Conservation (phyloP, 1,140 invertebrate species). For the Danaus plexippus region DNA sequence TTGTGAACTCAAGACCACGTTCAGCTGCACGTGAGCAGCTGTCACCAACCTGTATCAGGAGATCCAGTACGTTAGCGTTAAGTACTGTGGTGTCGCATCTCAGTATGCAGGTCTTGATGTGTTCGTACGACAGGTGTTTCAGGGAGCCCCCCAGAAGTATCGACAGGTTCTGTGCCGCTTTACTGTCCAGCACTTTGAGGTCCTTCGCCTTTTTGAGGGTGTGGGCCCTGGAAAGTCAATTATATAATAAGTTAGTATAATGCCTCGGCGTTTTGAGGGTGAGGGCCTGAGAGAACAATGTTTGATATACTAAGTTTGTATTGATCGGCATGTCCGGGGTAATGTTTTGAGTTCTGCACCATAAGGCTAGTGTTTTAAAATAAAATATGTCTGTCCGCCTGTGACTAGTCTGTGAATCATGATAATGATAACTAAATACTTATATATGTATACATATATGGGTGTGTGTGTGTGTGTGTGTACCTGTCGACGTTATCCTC, state of each 20-base stretch:
- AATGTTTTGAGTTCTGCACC: no score
- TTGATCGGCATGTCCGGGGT: no score
- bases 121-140: constrained; percentile 90
- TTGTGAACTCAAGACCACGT: no score
- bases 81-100: constrained; percentile 89
- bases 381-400: no score
- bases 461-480: constrained; percentile 3
- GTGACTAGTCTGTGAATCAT: no score
- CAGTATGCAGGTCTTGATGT: constrained; percentile 88
- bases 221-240: constrained; percentile 66
- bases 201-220: constrained; percentile 91
- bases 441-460: no score
- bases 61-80: constrained; percentile 85
- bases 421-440: no score
- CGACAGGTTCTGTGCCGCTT: constrained; percentile 95
- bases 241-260: constrained; percentile 4
- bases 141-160: constrained; percentile 91
- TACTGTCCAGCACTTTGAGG: constrained; percentile 91
- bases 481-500: constrained; percentile 82
- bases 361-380: no score
- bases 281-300: no score
- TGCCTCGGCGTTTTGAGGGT: no score
- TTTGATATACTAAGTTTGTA: no score
- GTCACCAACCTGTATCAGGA: constrained; percentile 76
- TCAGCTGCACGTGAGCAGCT: no score